Evolutionary conservation across 2,797 vertebrate genomes (phyloP), one percentile per base, ranked within the genome.

Genomic region (Sparus aurata): DNA sequence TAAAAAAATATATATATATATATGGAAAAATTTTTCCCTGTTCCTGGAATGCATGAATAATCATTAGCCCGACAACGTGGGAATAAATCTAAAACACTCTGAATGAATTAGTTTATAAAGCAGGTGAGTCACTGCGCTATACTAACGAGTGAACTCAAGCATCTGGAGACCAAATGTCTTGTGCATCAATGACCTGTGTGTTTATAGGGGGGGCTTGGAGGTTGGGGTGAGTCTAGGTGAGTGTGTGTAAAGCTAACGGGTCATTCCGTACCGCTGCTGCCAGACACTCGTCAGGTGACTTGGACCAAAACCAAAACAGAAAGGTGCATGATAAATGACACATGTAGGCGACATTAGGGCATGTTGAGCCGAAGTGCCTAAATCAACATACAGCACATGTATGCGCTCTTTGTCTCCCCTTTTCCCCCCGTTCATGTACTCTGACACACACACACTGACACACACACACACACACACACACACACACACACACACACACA

Each of bases 351-450:
- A 85, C 81, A 82, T 75, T 54, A 67, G 73, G 76, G 63, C 79
- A 75, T 38, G 55, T 59, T 38, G 66, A 82, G 64, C 80, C 63
- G 62, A 76, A 75, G 66, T 57, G 83, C 84, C 86, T 86, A 76
- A 80, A 90, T 87, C 89, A 91, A 92, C 84, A 93, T 49, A 83
- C 75, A 70, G 79, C 69, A 80, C 74, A 88, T 90, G 90, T 89
- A 91, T 89, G 86, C 77, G 50, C 55, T 62, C 87, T 91, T 87
- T 89, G 87, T 93, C 50, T 88, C 79, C 59, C 53, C 49, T 77
- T 73, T 83, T 83, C 74, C 50, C 79, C 78, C 65, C 34, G 34
- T 69, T 54, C 34, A 4, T 80, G 67, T 57, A 23, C 77, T 59
- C 55, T 58, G 83, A 46, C 58, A 58, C 84, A 41, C 18, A 38